Percentiles rank a stretch among this genome's conserved stretches.
Evolutionary conservation across 2,113 vertebrate species (phyloP).

Genomic region (Thunnus thynnus): DNA sequence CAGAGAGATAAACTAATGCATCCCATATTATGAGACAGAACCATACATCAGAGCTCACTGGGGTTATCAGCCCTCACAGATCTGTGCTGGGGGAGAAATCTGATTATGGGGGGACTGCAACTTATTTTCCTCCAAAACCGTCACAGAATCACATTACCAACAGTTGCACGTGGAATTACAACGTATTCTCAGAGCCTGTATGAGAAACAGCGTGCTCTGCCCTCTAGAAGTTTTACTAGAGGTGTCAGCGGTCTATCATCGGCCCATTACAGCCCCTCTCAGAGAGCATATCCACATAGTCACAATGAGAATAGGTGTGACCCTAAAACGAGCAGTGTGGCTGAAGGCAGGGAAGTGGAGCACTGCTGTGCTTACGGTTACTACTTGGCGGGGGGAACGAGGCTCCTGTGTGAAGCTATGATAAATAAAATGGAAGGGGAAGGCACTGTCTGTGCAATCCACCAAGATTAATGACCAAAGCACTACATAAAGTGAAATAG

Average conservation of each 20-base stretch:
- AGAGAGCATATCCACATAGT: conserved; percentile 11
- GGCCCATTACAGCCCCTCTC: conserved; percentile 23
- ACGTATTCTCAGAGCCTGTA: not conserved
- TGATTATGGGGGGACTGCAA: conserved; percentile 48
- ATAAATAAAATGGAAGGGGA: conserved; percentile 65
- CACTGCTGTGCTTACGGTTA: conserved; percentile 50
- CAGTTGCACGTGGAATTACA: conserved; percentile 31
- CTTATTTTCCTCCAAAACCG: conserved; percentile 48
- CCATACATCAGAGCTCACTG: conserved; percentile 62
- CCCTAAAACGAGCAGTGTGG: conserved; percentile 19
- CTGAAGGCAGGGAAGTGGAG: conserved; percentile 20
- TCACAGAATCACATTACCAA: conserved; percentile 49
- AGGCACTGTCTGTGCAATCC: conserved; percentile 60
- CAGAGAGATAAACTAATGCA: conserved; percentile 53
- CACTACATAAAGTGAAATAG: conserved; percentile 77
- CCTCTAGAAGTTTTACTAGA: conserved; percentile 10
- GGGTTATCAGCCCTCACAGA: conserved; percentile 55
- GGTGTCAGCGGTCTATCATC: conserved; percentile 29
- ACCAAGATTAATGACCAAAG: conserved; percentile 73
- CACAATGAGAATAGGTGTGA: conserved; percentile 31
- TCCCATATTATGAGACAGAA: conserved; percentile 52
- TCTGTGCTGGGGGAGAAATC: conserved; percentile 46
- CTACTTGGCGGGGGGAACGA: conserved; percentile 31
- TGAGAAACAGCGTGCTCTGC: not conserved
- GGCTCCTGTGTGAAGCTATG: conserved; percentile 55